Conservation (phyloP, 2,113 vertebrate species). For the Romanogobio albipinnatus region DNA sequence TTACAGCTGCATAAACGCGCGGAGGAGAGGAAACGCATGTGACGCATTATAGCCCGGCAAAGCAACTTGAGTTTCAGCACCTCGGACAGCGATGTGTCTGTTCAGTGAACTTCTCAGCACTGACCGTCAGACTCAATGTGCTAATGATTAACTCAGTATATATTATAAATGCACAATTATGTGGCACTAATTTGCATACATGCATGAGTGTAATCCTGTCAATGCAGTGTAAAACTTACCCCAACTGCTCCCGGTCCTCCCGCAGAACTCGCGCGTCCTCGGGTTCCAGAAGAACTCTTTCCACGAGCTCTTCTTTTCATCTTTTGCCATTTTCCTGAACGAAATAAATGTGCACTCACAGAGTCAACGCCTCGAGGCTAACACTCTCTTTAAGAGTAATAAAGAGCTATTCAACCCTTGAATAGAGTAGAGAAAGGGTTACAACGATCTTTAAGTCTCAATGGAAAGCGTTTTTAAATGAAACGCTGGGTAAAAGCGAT, state of each 20-base stretch:
- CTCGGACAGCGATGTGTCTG: background rate
- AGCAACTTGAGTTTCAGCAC: slow-evolving; percentile 7
- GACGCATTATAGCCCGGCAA: background rate
- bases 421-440: background rate
- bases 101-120: background rate
- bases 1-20: background rate
- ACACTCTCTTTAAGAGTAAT: slow-evolving; percentile 41
- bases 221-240: slow-evolving; percentile 71
- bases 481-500: background rate
- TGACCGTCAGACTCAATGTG: no score
- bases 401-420: background rate
- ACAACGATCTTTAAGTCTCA: background rate
- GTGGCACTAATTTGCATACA: background rate
- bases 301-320: slow-evolving; percentile 81
- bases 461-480: background rate
- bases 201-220: background rate
- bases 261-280: slow-evolving; percentile 88
- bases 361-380: background rate
- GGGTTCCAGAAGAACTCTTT: slow-evolving; percentile 90
- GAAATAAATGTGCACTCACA: slow-evolving; percentile 11
- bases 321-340: slow-evolving; percentile 76
- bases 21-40: background rate
- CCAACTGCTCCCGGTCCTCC: slow-evolving; percentile 90
- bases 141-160: background rate
- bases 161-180: background rate